Evolutionary conservation across 1,140 invertebrate species (phyloP), one percentile per base, ranked within the genome.

Genomic region (Acromyrmex charruanus): DNA sequence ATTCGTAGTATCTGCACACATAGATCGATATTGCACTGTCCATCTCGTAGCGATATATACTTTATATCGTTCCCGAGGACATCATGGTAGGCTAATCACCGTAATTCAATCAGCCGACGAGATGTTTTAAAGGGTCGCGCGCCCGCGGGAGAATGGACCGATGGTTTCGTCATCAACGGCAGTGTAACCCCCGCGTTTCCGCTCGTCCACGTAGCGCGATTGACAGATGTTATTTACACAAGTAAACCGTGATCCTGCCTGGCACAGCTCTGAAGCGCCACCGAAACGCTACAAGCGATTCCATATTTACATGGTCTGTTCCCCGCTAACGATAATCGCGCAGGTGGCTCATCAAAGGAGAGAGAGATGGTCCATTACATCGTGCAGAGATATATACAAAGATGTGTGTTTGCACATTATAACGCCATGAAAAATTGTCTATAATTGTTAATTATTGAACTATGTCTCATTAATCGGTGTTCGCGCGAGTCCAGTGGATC

Each of bases 201-300:
- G 51, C 51, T 65, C 35, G 3, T 12, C 86, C 91, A 86, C 77
- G 63, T 82, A 86, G 75, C 93, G 93, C 93, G 93, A 94, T 93
- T 94, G 94, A 94, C 93, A 94, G 94, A 94, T 94, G 93, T 94
- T 95, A 93, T 94, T 95, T 95, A 88, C 90, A 92, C 91, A 92
- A 87, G 61, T 87, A 84, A 84, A 92, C 89, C 88, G 53, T 69
- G 65, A 85, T 85, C 80, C 79, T 59, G 58, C 4, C 68, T 7
- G 80, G 25, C 35, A 31, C 59, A 21, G 85, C 61, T 87, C 61
- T 87, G 61, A 75, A 84, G 86, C 87, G 68, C 55, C 72, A 66
- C 61, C 63, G 53, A 71, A 86, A 77, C 63, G 59, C 25, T 53
- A 59, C 80, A 61, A 85, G 66, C 74, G 74, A 61, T 86, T 65